Evolutionary conservation across 2,797 vertebrate genomes (phyloP).

Genomic region (Ceyx erithaca): DNA sequence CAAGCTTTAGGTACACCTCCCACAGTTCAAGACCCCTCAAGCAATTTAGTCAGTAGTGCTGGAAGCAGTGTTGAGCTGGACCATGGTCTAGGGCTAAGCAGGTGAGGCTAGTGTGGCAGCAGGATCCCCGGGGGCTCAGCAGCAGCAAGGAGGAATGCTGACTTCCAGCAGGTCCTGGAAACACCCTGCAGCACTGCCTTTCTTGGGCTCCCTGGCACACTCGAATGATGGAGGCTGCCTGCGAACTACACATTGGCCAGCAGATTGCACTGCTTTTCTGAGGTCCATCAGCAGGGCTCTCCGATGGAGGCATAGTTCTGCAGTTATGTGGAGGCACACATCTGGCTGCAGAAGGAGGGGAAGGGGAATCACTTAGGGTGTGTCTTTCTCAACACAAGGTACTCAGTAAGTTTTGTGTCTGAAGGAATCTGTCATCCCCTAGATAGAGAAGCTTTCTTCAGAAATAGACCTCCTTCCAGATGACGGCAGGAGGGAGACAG

Average conservation of each 20-base stretch:
- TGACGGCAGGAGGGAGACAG: neutral
- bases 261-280: neutral
- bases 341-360: neutral
- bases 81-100: neutral
- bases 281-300: neutral
- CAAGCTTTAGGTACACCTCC: neutral
- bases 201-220: neutral
- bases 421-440: neutral
- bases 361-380: neutral
- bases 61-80: neutral
- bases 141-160: neutral
- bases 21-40: neutral
- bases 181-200: neutral
- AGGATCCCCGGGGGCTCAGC: neutral
- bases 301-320: rapidly evolving
- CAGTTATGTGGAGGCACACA: neutral
- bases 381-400: neutral
- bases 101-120: neutral
- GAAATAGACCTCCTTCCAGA: conserved; percentile 22
- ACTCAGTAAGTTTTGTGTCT: neutral
- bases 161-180: neutral
- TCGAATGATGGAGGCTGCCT: rapidly evolving
- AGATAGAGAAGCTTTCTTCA: neutral
- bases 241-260: rapidly evolving
- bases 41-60: neutral